Conservation (phyloP, 2,113 vertebrate species). For the Gila orcuttii region DNA sequence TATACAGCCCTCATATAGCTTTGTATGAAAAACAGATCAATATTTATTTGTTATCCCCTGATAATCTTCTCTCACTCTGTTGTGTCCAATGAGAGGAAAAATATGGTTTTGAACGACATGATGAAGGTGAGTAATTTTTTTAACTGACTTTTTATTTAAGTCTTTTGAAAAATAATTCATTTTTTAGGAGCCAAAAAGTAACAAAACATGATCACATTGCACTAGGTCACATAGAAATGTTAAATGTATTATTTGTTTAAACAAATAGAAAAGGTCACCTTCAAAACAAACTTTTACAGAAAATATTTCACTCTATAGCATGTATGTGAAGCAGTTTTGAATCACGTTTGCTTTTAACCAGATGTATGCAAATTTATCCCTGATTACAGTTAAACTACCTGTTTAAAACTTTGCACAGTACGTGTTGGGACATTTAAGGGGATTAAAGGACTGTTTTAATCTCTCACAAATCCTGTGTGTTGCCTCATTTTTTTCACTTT, state of each 20-base stretch:
- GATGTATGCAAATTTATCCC: background rate
- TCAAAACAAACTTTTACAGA: background rate
- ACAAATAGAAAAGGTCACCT: background rate
- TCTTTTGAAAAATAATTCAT: background rate
- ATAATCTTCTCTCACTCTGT: background rate
- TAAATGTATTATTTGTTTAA: background rate
- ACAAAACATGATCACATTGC: background rate
- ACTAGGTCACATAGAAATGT: background rate
- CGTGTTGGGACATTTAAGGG: background rate
- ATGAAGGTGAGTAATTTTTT: background rate
- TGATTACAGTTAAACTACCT: background rate
- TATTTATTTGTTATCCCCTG: no score
- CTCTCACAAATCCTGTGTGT: background rate
- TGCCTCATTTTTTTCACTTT: background rate
- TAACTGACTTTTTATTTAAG: no score
- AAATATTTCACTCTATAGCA: constrained; percentile 4
- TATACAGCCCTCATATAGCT: background rate
- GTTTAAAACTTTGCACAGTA: constrained; percentile 30
- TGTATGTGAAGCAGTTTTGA: constrained; percentile 10
- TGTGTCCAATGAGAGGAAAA: background rate
- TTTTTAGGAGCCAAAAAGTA: constrained; percentile 13
- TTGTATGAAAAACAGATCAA: background rate
- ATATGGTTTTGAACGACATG: background rate
- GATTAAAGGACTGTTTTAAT: constrained; percentile 30
- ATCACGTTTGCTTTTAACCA: background rate